Evolutionary conservation across 1,140 invertebrate species (phyloP).

Genomic region (Harlomillsia oculata): DNA sequence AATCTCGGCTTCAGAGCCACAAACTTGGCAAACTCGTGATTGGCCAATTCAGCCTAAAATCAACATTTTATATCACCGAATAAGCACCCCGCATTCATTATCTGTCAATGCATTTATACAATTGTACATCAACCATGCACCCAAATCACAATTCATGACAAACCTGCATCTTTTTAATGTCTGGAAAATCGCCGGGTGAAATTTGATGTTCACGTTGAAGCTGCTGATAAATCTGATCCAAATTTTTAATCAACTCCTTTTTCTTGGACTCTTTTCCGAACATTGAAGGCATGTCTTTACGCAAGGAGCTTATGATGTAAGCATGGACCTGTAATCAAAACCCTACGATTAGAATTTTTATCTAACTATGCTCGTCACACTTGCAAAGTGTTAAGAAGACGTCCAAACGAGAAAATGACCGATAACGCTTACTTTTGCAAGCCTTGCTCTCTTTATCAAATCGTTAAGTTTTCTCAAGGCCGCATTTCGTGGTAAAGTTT

Average conservation of each 20-base stretch:
- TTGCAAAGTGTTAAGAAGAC: not conserved
- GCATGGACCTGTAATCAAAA: slow-evolving; percentile 66
- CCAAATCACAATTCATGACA: slow-evolving; percentile 16
- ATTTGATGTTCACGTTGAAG: slow-evolving; percentile 85
- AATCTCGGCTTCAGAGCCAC: slow-evolving; percentile 80
- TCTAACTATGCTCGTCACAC: not conserved
- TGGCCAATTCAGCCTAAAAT: slow-evolving; percentile 53
- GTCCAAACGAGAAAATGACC: not conserved
- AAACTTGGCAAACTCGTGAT: slow-evolving; percentile 95
- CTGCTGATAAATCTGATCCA: slow-evolving; percentile 75
- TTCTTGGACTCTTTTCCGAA: slow-evolving; percentile 93
- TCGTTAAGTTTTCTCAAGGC: slow-evolving; percentile 93
- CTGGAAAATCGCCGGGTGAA: slow-evolving; percentile 91
- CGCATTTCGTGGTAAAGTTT: slow-evolving; percentile 86
- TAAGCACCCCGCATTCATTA: slow-evolving; percentile 4
- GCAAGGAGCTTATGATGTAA: slow-evolving; percentile 86
- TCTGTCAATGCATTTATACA: not conserved
- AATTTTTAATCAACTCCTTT: slow-evolving; percentile 91
- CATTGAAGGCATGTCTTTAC: slow-evolving; percentile 91
- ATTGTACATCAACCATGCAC: too few species aligned
- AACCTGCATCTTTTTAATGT: slow-evolving; percentile 91
- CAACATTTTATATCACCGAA: not conserved
- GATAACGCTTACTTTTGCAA: slow-evolving; percentile 68
- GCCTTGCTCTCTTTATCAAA: slow-evolving; percentile 86
- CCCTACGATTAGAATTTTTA: not conserved